Evolutionary conservation across 2,888 invertebrate genomes (phyloP).

Genomic region (Mellilla xanthometata): DNA sequence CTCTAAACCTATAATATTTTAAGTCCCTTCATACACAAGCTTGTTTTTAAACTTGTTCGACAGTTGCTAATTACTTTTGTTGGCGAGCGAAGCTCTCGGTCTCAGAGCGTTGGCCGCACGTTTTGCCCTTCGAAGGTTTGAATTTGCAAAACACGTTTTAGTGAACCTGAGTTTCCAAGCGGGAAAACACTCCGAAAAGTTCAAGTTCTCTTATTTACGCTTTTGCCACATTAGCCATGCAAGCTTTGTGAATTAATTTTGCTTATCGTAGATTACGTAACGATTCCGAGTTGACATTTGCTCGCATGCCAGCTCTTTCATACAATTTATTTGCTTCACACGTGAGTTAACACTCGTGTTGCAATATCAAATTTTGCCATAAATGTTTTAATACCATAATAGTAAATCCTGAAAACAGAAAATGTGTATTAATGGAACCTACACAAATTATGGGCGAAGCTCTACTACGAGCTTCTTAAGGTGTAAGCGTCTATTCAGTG

Average conservation of each 20-base stretch:
- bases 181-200: slow-evolving; percentile 27
- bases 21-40: slow-evolving; percentile 28
- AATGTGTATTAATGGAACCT: too few species aligned
- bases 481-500: too few species aligned
- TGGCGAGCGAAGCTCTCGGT: slow-evolving; percentile 33
- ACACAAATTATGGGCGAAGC: too few species aligned
- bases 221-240: slow-evolving; percentile 28
- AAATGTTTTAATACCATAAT: too few species aligned
- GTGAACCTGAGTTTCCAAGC: slow-evolving; percentile 26
- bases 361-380: too few species aligned
- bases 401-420: too few species aligned
- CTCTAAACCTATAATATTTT: slow-evolving; percentile 24
- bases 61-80: slow-evolving; percentile 47
- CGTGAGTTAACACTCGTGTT: not conserved
- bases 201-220: slow-evolving; percentile 26
- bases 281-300: slow-evolving; percentile 26
- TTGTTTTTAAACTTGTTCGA: slow-evolving; percentile 41
- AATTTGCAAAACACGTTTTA: slow-evolving; percentile 36
- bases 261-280: slow-evolving; percentile 21
- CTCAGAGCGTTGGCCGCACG: slow-evolving; percentile 29
- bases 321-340: slow-evolving; percentile 4
- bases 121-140: slow-evolving; percentile 33
- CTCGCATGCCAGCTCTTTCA: slow-evolving; percentile 13
- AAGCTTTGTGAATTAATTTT: slow-evolving; percentile 29
- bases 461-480: too few species aligned